These are phyloP conservation scores for Austrofundulus limnaeus DNA, from an alignment of 2,113 vertebrate genomes.

Conservation along the genomic window DNA sequence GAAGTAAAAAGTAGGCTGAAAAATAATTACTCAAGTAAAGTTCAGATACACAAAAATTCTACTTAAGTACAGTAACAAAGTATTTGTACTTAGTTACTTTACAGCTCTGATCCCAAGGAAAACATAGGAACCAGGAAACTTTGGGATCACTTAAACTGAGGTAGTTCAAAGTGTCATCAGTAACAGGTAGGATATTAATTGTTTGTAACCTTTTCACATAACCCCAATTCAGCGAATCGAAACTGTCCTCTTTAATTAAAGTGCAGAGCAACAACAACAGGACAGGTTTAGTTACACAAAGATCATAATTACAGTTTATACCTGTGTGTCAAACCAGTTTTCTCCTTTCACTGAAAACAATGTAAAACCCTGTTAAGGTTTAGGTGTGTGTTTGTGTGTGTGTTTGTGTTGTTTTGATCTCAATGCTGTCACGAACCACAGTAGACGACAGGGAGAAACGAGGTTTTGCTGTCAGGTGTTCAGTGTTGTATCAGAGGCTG, in stretches of 20 bases:
- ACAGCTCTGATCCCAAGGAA: no score
- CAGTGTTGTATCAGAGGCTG: slow-evolving; percentile 69
- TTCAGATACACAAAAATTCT: no score
- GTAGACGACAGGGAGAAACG: background rate
- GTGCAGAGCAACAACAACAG: slow-evolving; percentile 45
- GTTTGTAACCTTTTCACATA: no score
- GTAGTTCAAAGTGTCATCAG: no score
- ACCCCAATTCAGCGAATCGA: no score
- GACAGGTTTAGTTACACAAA: slow-evolving; percentile 20
- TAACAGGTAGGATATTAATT: no score
- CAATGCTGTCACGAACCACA: slow-evolving; percentile 21
- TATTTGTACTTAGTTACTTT: no score
- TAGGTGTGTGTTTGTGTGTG: background rate
- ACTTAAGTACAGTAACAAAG: no score
- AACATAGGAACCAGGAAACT: no score
- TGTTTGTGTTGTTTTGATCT: slow-evolving; percentile 25
- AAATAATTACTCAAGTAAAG: no score
- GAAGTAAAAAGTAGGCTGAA: no score
- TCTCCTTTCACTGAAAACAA: background rate
- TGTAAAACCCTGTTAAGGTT: background rate
- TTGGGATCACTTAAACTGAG: no score
- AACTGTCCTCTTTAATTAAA: slow-evolving; percentile 58
- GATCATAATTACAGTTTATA: slow-evolving; percentile 28
- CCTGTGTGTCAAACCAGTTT: background rate
- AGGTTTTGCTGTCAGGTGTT: slow-evolving; percentile 46